Conservation (phyloP, 1,140 invertebrate species). For the Euschistus heros region DNA sequence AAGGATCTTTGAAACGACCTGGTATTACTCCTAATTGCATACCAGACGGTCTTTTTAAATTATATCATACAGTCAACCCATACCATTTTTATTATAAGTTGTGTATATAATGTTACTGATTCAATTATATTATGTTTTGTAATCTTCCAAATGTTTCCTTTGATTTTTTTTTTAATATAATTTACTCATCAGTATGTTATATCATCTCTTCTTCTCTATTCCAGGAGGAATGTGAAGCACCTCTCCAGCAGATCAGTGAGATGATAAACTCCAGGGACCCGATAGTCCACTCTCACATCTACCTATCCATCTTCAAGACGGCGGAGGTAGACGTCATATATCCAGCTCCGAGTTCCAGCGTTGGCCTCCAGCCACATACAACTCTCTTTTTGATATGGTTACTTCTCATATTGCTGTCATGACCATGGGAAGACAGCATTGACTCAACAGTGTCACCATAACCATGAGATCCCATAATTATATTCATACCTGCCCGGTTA, state of each 20-base stretch:
- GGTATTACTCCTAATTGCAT: no score
- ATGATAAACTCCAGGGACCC: conserved; percentile 74
- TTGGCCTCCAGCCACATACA: neutral
- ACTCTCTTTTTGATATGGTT: neutral
- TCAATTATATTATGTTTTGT: neutral
- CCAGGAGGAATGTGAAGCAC: conserved; percentile 71
- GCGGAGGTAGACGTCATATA: conserved; percentile 72
- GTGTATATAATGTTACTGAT: no score
- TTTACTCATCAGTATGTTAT: conserved; percentile 13
- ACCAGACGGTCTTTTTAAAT: no score
- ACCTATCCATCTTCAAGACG: conserved; percentile 81
- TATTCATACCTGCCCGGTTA: no score
- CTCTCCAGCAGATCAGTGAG: conserved; percentile 64
- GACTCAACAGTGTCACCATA: no score
- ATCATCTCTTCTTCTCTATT: conserved; percentile 35
- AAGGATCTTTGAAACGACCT: no score
- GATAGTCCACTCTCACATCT: conserved; percentile 70
- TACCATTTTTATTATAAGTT: no score
- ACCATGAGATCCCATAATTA: no score
- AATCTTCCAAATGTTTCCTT: neutral
- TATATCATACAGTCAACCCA: no score
- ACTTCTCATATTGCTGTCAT: neutral
- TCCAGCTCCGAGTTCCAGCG: conserved; percentile 29
- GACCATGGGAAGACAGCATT: neutral
- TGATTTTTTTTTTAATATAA: neutral